A percentile compares a stretch with the other conserved stretches of the same genome.
These are phyloP conservation scores for Pelochelys cantorii DNA, from an alignment of 2,797 vertebrate genomes.

Conservation along the genomic window DNA sequence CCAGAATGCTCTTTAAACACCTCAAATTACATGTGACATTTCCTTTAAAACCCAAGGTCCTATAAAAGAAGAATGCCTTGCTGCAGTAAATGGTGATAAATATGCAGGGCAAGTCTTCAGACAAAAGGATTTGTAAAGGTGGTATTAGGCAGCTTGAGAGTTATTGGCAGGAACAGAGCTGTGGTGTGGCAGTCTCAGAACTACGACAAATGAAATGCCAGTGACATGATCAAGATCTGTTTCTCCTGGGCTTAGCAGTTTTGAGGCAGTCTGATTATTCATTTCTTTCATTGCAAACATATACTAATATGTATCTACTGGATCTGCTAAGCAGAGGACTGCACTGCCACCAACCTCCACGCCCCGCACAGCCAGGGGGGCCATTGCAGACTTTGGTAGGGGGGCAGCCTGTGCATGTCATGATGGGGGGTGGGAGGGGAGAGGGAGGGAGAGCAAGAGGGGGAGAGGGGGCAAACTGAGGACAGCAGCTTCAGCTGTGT, in stretches of 20 bases:
- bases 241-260: not conserved
- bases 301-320: fast-evolving
- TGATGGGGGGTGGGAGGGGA: too few relatives aligned
- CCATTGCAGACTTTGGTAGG: too few relatives aligned
- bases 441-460: too few relatives aligned
- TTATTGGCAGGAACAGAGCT: not conserved
- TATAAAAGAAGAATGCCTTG: not conserved
- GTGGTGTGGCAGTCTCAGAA: not conserved
- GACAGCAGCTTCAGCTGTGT: too few relatives aligned
- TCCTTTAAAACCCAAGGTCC: slow-evolving; percentile 28
- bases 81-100: not conserved
- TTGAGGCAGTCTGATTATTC: not conserved
- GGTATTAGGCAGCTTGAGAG: not conserved
- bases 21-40: slow-evolving; percentile 41
- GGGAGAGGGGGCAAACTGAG: too few relatives aligned
- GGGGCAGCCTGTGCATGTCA: too few relatives aligned
- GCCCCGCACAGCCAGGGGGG: too few relatives aligned
- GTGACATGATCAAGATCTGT: not conserved
- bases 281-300: not conserved
- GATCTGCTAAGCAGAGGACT: not conserved
- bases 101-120: not conserved
- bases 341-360: not conserved
- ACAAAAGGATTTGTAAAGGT: slow-evolving; percentile 11
- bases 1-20: not conserved
- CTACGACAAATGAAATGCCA: not conserved